phyloP scores from a whole-genome alignment of 1,140 invertebrate genomes.

The Drosophila oshimai region DNA sequence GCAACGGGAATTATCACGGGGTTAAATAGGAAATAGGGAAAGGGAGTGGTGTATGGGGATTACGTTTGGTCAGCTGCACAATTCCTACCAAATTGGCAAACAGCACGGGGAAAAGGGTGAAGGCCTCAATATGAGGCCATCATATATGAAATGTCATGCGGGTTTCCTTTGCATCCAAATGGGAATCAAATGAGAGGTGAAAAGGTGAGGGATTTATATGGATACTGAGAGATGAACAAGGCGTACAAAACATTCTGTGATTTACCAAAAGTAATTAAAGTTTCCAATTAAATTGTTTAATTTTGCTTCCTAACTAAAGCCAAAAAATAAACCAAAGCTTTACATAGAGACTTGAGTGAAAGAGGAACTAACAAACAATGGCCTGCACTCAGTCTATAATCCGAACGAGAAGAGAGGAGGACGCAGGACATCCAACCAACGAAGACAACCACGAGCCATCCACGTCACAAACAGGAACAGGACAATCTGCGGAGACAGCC shows the following conservation, averaged over 20 bases:
- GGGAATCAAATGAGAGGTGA: neutral
- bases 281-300: no score
- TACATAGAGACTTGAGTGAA: neutral
- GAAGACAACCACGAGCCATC: slow-evolving; percentile 10
- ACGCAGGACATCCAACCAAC: neutral
- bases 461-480: slow-evolving; percentile 24
- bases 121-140: neutral
- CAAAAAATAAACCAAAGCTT: neutral
- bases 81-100: slow-evolving; percentile 31
- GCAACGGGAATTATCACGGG: slow-evolving; percentile 1
- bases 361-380: neutral
- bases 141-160: slow-evolving; percentile 2
- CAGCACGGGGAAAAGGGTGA: neutral
- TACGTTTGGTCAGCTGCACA: slow-evolving; percentile 17
- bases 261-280: neutral
- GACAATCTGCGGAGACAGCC: slow-evolving; percentile 1
- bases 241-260: no score
- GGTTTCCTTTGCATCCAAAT: slow-evolving; percentile 6
- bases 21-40: neutral
- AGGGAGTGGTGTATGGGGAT: neutral
- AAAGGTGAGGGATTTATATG: neutral
- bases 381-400: no score
- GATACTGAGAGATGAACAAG: neutral
- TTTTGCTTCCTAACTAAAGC: neutral
- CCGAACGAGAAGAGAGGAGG: neutral